A percentile compares a stretch with the other conserved stretches of the same genome.
These are phyloP conservation scores for Drosophila ironensis DNA, from an alignment of 1,140 invertebrate species.

Conservation along the genomic window DNA sequence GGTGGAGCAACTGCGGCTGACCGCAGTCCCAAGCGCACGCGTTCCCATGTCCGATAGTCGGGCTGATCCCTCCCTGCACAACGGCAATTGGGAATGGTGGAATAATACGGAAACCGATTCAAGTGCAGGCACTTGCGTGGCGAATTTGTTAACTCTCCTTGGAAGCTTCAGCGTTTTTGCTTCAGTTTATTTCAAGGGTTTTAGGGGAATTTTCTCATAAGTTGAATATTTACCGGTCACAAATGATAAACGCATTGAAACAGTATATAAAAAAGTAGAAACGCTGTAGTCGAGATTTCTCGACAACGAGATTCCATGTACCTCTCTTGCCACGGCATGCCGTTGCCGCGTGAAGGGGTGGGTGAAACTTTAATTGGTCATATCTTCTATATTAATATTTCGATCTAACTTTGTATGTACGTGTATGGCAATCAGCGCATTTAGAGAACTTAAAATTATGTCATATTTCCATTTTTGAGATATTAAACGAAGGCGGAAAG, in stretches of 20 bases:
- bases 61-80: slow-evolving; percentile 48
- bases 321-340: too few species aligned
- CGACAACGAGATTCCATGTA: too few species aligned
- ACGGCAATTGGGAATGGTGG: slow-evolving; percentile 72
- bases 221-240: too few species aligned
- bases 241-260: not conserved
- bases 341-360: too few species aligned
- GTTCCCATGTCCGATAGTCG: slow-evolving; percentile 30
- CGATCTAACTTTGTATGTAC: too few species aligned
- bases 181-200: not conserved
- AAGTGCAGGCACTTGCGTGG: not conserved
- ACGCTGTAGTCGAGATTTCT: not conserved
- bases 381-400: too few species aligned
- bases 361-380: too few species aligned
- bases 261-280: not conserved
- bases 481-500: too few species aligned
- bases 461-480: too few species aligned
- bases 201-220: not conserved
- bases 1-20: slow-evolving; percentile 43
- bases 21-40: slow-evolving; percentile 36
- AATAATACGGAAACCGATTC: slow-evolving; percentile 31
- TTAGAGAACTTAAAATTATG: too few species aligned
- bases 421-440: too few species aligned
- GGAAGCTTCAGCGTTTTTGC: slow-evolving; percentile 17
- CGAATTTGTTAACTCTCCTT: not conserved